Evolutionary conservation across 2,888 invertebrate genomes (phyloP), one percentile per base, ranked within the genome.

Genomic region (Barypeithes pellucidus): DNA sequence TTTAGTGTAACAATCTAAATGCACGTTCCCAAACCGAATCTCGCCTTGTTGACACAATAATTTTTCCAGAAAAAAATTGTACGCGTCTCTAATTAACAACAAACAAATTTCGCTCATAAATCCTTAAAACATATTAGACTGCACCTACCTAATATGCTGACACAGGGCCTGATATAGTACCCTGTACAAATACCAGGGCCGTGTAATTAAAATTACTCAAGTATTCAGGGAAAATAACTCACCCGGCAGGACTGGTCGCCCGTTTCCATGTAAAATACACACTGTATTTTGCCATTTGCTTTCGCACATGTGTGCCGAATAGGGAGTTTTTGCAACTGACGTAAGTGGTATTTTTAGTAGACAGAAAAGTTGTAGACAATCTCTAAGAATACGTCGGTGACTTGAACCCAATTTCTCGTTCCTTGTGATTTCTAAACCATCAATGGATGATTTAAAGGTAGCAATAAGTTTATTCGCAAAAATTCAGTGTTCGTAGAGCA

Each of bases 181-280:
- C 68, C 73, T 57, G 54, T 73, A 69, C 73, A 73, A 73, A 73
- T 73, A 73, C 68, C 73, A 33, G 68, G 77, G 75, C 75, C 76
- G 73, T 77, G 76, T 79, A 80, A 80, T 80, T 80, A 80, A 80
- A 80, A 80, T 76, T 78, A 79, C 77, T 77, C 77, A 79, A 77
- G 77, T 74, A 73, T 75, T 69, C 72, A 69, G 52, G 70, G 67
- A 72, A 68, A 72, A 76, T 76, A 72, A 74, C 62, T 71, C 66
- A 70, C 73, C 54, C 67, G 54, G 43, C 43, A 29, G 59, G 57
- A 43, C 61, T 43, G 24, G 62, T 62, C 69, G 43, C 24, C 43
- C 47, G 63, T 33, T 36, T 50, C 29, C 52, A 68, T 68, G 68
- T 68, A 68, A 47, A 68, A 68, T 68, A 68, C 47, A 61, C 68